Percentiles rank a stretch among this genome's conserved stretches.
phyloP scores from a whole-genome alignment of 2,113 vertebrate species.

The Brachirus orientalis region DNA sequence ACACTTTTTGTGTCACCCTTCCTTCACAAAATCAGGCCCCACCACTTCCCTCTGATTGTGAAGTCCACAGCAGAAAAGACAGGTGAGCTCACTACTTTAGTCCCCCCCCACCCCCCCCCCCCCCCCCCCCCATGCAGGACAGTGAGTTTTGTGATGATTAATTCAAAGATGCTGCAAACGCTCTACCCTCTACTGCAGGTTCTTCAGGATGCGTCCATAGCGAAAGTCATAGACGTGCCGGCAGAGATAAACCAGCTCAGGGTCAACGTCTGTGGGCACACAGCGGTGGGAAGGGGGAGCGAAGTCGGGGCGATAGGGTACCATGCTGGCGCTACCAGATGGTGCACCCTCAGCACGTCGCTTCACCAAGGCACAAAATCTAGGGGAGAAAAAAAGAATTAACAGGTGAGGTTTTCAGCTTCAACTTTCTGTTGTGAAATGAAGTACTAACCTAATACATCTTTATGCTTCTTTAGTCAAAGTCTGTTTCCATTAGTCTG shows the following conservation, averaged over 20 bases:
- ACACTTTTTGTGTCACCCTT: conserved; percentile 25
- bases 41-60: neutral
- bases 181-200: conserved; percentile 87
- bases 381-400: conserved; percentile 47
- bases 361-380: conserved; percentile 99
- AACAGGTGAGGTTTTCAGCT: neutral
- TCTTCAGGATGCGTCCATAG: conserved; percentile 97
- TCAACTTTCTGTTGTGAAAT: neutral
- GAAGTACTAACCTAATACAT: neutral
- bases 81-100: conserved; percentile 33
- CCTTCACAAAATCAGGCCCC: neutral
- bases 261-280: conserved; percentile 93
- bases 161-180: conserved; percentile 14
- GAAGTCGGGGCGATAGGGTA: conserved; percentile 91
- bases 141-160: conserved; percentile 18
- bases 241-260: conserved; percentile 97
- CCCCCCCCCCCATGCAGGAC: conserved; percentile 14
- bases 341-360: conserved; percentile 90
- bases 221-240: conserved; percentile 98
- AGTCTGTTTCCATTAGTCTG: too few species aligned
- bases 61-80: conserved; percentile 30
- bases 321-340: conserved; percentile 86
- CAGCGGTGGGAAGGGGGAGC: conserved; percentile 93
- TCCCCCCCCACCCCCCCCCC: neutral
- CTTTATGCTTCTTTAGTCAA: neutral